These are phyloP conservation scores for Nomada ruficornis DNA, from an alignment of 2,888 invertebrate species.

Conservation along the genomic window DNA sequence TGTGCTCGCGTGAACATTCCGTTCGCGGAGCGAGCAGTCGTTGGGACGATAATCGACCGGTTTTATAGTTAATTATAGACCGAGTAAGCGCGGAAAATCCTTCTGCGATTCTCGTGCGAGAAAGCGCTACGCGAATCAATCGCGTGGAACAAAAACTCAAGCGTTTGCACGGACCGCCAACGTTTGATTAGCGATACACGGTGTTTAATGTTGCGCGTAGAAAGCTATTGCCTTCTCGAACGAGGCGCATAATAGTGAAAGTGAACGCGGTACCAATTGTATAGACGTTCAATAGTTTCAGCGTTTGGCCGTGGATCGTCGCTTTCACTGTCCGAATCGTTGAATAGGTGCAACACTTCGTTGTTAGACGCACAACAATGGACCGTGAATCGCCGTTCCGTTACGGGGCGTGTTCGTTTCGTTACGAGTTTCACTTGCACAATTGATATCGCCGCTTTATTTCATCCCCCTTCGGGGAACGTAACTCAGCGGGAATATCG, in stretches of 20 bases:
- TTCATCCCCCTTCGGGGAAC: neutral
- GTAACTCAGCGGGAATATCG: neutral
- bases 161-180: no score
- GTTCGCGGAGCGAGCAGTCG: neutral
- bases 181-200: neutral
- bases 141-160: no score
- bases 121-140: no score
- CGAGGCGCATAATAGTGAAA: constrained; percentile 8
- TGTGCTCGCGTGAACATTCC: constrained; percentile 23
- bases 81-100: constrained; percentile 1
- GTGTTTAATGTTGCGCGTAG: neutral
- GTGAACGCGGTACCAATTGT: neutral
- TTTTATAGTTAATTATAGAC: constrained; percentile 15
- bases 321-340: constrained; percentile 4
- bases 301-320: neutral
- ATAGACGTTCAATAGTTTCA: neutral
- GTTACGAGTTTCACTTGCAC: constrained; percentile 15
- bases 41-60: constrained; percentile 31
- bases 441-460: neutral
- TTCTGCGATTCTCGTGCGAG: neutral
- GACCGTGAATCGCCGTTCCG: neutral
- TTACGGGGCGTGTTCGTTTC: neutral
- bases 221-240: neutral
- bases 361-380: neutral
- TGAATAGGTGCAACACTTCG: constrained; percentile 2